A percentile compares a stretch with the other conserved stretches of the same genome.
Conservation (phyloP, 2,888 invertebrate species). For the Orchesella flavescens region DNA sequence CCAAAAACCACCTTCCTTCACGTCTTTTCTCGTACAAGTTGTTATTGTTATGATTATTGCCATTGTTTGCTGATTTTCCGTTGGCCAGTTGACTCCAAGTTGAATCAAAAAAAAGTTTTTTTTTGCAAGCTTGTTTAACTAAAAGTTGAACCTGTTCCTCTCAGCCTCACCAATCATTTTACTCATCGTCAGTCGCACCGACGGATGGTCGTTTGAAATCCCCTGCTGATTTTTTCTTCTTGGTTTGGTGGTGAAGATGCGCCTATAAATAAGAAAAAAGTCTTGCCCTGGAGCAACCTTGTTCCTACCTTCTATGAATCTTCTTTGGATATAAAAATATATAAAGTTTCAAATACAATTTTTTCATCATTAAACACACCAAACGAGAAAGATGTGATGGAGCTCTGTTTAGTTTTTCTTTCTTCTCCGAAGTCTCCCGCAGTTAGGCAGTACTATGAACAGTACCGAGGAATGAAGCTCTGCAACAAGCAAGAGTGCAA, state of each 20-base stretch:
- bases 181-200: conserved; percentile 3
- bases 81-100: too few relatives aligned
- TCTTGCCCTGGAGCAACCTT: conserved; percentile 21
- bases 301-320: neutral
- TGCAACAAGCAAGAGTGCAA: too few relatives aligned
- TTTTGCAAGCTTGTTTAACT: neutral
- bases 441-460: conserved; percentile 17
- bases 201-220: conserved; percentile 19
- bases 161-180: conserved; percentile 12
- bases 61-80: too few relatives aligned
- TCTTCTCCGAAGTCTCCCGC: conserved; percentile 33
- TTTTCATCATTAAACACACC: conserved; percentile 7
- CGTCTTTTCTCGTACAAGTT: too few relatives aligned
- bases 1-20: too few relatives aligned
- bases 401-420: neutral
- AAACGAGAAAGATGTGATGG: neutral
- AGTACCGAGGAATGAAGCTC: conserved; percentile 4
- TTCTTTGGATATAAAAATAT: neutral
- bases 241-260: conserved; percentile 26
- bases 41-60: too few relatives aligned
- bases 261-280: conserved; percentile 11
- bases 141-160: conserved; percentile 21
- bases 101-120: neutral
- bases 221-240: conserved; percentile 54
- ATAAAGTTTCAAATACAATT: neutral